Conservation (phyloP, 2,888 invertebrate genomes). For the Carcina quercana region DNA sequence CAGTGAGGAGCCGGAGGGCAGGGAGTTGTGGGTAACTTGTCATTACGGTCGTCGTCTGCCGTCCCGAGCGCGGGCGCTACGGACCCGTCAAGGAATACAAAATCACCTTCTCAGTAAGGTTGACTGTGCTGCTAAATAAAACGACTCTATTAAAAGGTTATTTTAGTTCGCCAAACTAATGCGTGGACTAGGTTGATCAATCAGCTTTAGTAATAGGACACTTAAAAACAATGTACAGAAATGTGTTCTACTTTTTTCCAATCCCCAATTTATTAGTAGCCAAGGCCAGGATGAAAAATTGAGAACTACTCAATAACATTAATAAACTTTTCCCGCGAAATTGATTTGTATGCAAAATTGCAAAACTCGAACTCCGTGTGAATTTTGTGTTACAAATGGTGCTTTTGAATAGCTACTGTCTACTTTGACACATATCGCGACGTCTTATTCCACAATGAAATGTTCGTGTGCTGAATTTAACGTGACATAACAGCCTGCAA, state of each 20-base stretch:
- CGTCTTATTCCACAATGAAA: background rate
- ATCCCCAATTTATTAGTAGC: background rate
- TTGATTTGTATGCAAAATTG: background rate
- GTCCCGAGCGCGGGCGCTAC: conserved; percentile 16
- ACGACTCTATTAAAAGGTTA: too few species aligned
- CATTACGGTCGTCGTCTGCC: conserved; percentile 36
- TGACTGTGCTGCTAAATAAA: too few species aligned
- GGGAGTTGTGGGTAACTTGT: conserved; percentile 34
- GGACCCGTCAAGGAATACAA: conserved; percentile 25
- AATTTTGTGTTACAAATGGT: background rate
- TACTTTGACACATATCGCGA: background rate
- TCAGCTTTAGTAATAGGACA: too few species aligned
- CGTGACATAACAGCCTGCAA: background rate
- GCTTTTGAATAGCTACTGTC: too few species aligned
- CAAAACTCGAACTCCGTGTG: background rate
- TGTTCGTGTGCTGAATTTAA: background rate
- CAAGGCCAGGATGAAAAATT: background rate
- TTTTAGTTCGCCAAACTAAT: too few species aligned
- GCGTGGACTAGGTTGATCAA: too few species aligned
- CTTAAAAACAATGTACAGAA: too few species aligned
- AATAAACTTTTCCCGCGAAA: background rate
- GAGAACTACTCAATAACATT: background rate
- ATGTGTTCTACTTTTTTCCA: background rate
- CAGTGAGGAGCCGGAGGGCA: conserved; percentile 36
- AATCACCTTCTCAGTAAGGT: conserved; percentile 26